A percentile compares a stretch with the other conserved stretches of the same genome.
These are phyloP conservation scores for Drosophila aldrichi DNA, from an alignment of 2,888 invertebrate species.

Conservation along the genomic window DNA sequence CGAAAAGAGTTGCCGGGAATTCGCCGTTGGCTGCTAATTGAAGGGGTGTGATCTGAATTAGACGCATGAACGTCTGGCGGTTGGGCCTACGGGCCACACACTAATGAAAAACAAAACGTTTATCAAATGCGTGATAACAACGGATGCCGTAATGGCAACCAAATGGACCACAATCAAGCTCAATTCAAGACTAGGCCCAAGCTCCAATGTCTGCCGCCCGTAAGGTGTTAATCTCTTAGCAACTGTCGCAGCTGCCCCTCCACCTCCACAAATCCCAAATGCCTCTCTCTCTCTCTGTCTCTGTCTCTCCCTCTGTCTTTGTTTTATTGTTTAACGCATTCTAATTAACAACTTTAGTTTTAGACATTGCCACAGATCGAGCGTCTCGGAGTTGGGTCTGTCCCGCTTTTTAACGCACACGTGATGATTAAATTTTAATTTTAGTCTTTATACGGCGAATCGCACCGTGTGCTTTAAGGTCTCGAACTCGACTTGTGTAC, in stretches of 20 bases:
- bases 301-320: slow-evolving; percentile 56
- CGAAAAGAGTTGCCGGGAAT: slow-evolving; percentile 42
- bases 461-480: slow-evolving; percentile 43
- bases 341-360: slow-evolving; percentile 74
- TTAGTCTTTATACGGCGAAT: slow-evolving; percentile 53
- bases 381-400: slow-evolving; percentile 21
- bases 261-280: background rate
- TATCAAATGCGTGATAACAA: slow-evolving; percentile 78
- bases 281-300: slow-evolving; percentile 28
- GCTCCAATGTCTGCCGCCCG: slow-evolving; percentile 34
- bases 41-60: slow-evolving; percentile 69
- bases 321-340: slow-evolving; percentile 81
- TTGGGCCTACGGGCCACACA: slow-evolving; percentile 22
- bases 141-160: slow-evolving; percentile 42
- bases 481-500: slow-evolving; percentile 59
- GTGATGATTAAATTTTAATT: slow-evolving; percentile 82
- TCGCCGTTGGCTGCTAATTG: slow-evolving; percentile 65
- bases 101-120: slow-evolving; percentile 78
- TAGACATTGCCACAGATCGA: slow-evolving; percentile 45
- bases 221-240: slow-evolving; percentile 74
- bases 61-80: slow-evolving; percentile 6
- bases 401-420: slow-evolving; percentile 73
- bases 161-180: slow-evolving; percentile 12
- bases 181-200: background rate
- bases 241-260: slow-evolving; percentile 45